phyloP scores from a whole-genome alignment of 1,140 invertebrate species.

The Drosophila persimilis region DNA sequence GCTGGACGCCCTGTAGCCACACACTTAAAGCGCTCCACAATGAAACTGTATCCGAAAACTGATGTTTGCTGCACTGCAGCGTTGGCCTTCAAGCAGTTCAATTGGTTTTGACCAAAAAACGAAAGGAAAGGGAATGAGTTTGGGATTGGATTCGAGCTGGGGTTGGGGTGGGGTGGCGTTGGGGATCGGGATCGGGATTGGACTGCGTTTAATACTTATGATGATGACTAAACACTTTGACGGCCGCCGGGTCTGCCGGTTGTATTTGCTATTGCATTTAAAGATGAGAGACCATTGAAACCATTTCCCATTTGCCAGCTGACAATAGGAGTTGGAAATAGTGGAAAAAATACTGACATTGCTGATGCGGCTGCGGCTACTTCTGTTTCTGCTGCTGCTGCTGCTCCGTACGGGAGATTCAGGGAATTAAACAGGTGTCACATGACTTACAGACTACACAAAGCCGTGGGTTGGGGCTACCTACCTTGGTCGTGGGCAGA shows the following conservation, averaged over 20 bases:
- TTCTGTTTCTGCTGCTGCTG: too few relatives aligned
- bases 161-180: too few relatives aligned
- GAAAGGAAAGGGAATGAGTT: neutral
- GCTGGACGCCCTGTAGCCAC: conserved; percentile 15
- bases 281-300: conserved; percentile 54
- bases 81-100: conserved; percentile 21
- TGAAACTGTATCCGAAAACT: conserved; percentile 28
- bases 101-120: conserved; percentile 22
- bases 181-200: neutral
- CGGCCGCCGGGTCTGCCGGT: neutral
- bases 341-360: neutral
- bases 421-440: conserved; percentile 9
- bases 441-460: neutral
- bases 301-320: conserved; percentile 25
- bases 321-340: neutral
- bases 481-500: too few relatives aligned
- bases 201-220: conserved; percentile 44
- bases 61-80: conserved; percentile 38
- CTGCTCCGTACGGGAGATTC: too few relatives aligned
- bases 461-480: too few relatives aligned
- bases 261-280: conserved; percentile 61
- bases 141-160: neutral
- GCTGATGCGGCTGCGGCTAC: neutral
- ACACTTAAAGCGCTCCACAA: conserved; percentile 42
- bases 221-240: conserved; percentile 42